Evolutionary conservation across 2,888 invertebrate species (phyloP).

Genomic region (Trichacis sp.): DNA sequence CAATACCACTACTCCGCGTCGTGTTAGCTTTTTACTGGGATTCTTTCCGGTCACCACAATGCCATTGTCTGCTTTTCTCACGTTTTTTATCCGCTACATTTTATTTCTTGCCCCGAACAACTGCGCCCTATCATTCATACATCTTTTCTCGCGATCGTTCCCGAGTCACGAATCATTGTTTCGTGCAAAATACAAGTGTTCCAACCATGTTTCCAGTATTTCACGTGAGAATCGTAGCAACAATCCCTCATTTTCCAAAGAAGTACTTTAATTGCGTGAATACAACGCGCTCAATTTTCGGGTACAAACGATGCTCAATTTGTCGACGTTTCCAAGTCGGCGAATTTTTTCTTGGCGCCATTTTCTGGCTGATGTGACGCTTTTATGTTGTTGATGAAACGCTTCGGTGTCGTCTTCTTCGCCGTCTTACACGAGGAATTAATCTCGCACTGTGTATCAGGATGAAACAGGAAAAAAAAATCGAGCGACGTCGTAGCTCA

Average conservation of each 20-base stretch:
- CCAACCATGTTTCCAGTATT: no score
- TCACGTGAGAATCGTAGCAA: no score
- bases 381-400: slow-evolving; percentile 21
- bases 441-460: slow-evolving; percentile 21
- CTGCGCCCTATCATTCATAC: slow-evolving; percentile 12
- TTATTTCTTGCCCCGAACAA: slow-evolving; percentile 6
- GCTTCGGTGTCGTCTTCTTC: no score
- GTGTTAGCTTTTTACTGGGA: slow-evolving; percentile 9
- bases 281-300: no score
- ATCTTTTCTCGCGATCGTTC: slow-evolving; percentile 4
- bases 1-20: slow-evolving; percentile 5
- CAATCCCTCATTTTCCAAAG: no score
- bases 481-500: slow-evolving; percentile 17
- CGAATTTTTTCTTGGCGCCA: not conserved
- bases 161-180: slow-evolving; percentile 8
- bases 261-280: no score
- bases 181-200: no score
- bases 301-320: no score
- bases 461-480: slow-evolving; percentile 17
- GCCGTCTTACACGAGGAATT: no score
- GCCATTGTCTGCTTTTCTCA: slow-evolving; percentile 17
- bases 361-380: slow-evolving; percentile 9
- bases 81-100: slow-evolving; percentile 8
- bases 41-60: slow-evolving; percentile 15
- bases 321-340: slow-evolving; percentile 2